phyloP scores from a whole-genome alignment of 2,888 invertebrate species.

The Teleiodes luculella region DNA sequence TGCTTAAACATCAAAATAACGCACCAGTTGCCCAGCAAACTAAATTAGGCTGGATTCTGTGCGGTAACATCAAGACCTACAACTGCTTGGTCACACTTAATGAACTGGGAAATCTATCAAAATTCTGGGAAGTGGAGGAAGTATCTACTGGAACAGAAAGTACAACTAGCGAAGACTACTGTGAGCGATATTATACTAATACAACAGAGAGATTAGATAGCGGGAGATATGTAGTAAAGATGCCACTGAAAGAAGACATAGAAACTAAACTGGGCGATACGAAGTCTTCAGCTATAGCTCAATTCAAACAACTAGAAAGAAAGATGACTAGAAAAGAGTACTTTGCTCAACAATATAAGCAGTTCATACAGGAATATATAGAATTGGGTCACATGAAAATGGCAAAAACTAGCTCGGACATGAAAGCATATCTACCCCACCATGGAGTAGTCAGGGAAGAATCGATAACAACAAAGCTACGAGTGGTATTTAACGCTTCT shows the following conservation, averaged over 20 bases:
- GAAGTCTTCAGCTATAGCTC: not conserved
- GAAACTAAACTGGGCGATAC: not conserved
- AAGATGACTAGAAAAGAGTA: not conserved
- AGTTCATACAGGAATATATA: not conserved
- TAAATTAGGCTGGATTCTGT: conserved; percentile 17
- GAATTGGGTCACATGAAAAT: not conserved
- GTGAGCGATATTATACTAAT: not conserved
- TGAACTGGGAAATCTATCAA: not conserved
- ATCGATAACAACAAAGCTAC: not conserved
- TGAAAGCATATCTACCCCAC: not conserved
- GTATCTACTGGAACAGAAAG: not conserved
- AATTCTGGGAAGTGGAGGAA: conserved; percentile 12
- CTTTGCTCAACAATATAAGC: not conserved
- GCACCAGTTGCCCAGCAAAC: conserved; percentile 13
- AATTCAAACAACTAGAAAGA: not conserved
- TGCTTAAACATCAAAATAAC: not conserved
- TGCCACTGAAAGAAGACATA: not conserved
- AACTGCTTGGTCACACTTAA: conserved; percentile 11
- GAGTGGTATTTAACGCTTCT: not conserved
- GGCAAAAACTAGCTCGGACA: not conserved
- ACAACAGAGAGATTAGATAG: not conserved
- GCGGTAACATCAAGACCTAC: conserved; percentile 8
- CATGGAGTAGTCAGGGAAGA: not conserved
- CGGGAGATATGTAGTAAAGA: not conserved
- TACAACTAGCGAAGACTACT: not conserved